Conservation (phyloP, 2,113 vertebrate species). For the Nettapus auritus region DNA sequence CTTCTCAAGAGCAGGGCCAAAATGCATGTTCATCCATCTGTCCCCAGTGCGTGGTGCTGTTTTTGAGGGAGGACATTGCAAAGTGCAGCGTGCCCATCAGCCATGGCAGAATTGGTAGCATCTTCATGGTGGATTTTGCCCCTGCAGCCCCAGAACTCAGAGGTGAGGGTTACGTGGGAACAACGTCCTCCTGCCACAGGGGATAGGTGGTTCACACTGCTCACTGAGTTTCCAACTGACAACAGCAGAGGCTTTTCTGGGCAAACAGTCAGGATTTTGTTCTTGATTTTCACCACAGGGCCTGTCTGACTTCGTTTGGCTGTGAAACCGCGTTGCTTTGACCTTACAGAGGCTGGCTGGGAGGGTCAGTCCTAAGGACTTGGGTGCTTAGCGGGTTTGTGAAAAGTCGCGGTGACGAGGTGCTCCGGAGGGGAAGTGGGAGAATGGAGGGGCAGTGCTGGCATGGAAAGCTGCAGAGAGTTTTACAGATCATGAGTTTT, state of each 20-base stretch:
- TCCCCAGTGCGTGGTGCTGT: fast-evolving
- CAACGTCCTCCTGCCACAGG: fast-evolving
- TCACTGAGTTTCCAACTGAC: fast-evolving
- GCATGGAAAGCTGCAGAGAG: neutral
- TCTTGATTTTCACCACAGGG: neutral
- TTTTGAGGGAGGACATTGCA: neutral
- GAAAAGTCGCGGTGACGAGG: fast-evolving
- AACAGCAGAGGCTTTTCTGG: neutral
- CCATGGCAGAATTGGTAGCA: neutral
- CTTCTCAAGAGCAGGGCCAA: neutral
- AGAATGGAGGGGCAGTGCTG: neutral
- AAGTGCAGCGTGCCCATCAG: neutral
- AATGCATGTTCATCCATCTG: neutral
- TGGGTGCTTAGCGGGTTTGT: neutral
- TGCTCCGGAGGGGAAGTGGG: neutral
- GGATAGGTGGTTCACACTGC: neutral
- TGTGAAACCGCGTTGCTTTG: neutral
- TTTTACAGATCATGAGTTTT: neutral
- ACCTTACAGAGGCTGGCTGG: neutral
- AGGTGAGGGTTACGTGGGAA: neutral
- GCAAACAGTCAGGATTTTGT: neutral
- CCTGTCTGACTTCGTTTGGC: neutral
- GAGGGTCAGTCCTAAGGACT: neutral
- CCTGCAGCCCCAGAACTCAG: neutral
- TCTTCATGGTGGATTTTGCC: neutral